A percentile compares a stretch with the other conserved stretches of the same genome.
phyloP scores from a whole-genome alignment of 2,113 vertebrate species.

The Nothobranchius kuhntae region DNA sequence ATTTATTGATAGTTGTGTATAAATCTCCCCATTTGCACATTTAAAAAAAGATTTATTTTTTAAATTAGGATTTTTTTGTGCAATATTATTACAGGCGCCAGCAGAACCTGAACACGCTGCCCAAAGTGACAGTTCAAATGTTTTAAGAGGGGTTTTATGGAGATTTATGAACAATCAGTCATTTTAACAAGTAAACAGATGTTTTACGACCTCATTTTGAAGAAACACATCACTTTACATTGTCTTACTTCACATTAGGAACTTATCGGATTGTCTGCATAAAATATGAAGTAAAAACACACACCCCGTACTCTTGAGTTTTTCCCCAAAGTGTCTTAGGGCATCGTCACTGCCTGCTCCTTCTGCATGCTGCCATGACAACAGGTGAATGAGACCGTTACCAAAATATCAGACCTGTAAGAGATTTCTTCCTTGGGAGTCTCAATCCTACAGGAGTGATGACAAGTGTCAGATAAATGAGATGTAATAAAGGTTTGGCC shows the following conservation, averaged over 20 bases:
- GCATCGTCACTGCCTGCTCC: conserved; percentile 50
- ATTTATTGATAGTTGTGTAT: no score
- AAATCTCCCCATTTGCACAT: no score
- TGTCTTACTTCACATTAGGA: no score
- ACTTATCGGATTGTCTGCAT: no score
- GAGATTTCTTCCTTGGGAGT: conserved; percentile 50
- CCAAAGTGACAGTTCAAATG: not conserved
- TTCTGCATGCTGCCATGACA: conserved; percentile 40
- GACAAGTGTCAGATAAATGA: conserved; percentile 1
- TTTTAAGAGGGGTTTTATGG: no score
- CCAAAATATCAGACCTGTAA: conserved; percentile 10
- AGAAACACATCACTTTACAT: no score
- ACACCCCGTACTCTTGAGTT: conserved; percentile 8
- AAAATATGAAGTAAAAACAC: conserved; percentile 1
- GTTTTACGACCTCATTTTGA: no score
- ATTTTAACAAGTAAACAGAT: no score
- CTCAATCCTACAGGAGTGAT: conserved; percentile 1
- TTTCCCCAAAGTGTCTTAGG: conserved; percentile 52
- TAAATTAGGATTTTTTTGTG: conserved; percentile 16
- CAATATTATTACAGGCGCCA: conserved; percentile 35
- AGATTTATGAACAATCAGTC: no score
- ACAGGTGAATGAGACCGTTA: not conserved
- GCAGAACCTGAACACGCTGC: conserved; percentile 15
- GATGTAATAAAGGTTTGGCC: conserved; percentile 13
- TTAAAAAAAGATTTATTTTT: no score